Evolutionary conservation across 1,140 invertebrate genomes (phyloP).

Genomic region (Cyclina sinensis): DNA sequence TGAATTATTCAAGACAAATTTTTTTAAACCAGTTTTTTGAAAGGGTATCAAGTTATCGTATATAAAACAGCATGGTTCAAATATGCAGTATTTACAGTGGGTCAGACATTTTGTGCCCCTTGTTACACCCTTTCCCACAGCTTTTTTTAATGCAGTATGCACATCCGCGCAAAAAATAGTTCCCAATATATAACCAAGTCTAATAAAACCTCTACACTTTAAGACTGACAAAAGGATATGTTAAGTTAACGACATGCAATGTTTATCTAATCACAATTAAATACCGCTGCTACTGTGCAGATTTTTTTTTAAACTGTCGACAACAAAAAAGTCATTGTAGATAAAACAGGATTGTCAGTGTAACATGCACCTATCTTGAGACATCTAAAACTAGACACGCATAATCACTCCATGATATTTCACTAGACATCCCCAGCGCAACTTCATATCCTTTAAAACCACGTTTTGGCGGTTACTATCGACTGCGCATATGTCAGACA

Average conservation of each 20-base stretch:
- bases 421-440: constrained; percentile 52
- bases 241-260: constrained; percentile 33
- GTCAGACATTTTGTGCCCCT: constrained; percentile 56
- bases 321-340: constrained; percentile 32
- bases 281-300: constrained; percentile 17
- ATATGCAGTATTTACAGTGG: constrained; percentile 21
- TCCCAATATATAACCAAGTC: constrained; percentile 26
- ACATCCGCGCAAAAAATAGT: constrained; percentile 61
- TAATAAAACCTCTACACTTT: constrained; percentile 29
- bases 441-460: constrained; percentile 42
- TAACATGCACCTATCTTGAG: constrained; percentile 30
- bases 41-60: constrained; percentile 9
- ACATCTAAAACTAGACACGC: constrained; percentile 48
- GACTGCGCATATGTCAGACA: constrained; percentile 61
- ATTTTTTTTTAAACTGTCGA: neutral
- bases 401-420: constrained; percentile 63
- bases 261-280: constrained; percentile 42
- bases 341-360: constrained; percentile 40
- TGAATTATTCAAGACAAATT: neutral
- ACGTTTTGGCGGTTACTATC: constrained; percentile 49
- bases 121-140: constrained; percentile 53
- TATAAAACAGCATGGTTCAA: constrained; percentile 36
- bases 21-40: constrained; percentile 17
- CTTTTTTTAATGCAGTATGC: constrained; percentile 48
- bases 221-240: constrained; percentile 32